Evolutionary conservation across 2,113 vertebrate species (phyloP).

Genomic region (Caranx melampygus): DNA sequence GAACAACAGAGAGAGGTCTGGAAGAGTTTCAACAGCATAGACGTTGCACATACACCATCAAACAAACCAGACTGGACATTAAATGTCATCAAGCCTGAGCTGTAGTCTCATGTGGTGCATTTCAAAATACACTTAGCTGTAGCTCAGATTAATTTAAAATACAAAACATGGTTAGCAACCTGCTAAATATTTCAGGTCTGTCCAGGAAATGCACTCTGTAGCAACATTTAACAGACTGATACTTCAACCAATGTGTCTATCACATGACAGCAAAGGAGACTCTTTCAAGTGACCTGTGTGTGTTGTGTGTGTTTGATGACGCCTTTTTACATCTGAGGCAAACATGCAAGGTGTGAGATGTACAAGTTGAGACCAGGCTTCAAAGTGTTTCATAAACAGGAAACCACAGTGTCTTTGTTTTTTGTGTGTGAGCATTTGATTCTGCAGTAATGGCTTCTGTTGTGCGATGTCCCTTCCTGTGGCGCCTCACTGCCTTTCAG

Average conservation of each 20-base stretch:
- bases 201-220: not conserved
- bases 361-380: not conserved
- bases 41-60: not conserved
- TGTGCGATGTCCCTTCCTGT: slow-evolving; percentile 64
- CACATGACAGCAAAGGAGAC: slow-evolving; percentile 12
- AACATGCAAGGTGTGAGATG: slow-evolving; percentile 27
- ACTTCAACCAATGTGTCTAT: slow-evolving; percentile 3
- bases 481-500: slow-evolving; percentile 17
- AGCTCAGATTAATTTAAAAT: not conserved
- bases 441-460: slow-evolving; percentile 28
- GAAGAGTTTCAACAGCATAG: slow-evolving; percentile 14
- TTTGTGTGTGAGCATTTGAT: slow-evolving; percentile 20
- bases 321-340: not conserved
- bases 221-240: not conserved
- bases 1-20: not conserved
- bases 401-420: slow-evolving; percentile 71
- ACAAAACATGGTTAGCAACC: not conserved
- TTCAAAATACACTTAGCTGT: not conserved
- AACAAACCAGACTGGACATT: not conserved
- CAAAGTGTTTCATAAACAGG: slow-evolving; percentile 61
- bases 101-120: not conserved
- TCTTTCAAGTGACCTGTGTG: slow-evolving; percentile 22
- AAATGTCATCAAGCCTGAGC: not conserved
- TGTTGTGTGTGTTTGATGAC: slow-evolving; percentile 26
- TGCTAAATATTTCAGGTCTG: not conserved